These are phyloP conservation scores for Pachypeltis micranthus DNA, from an alignment of 1,140 invertebrate genomes.

Conservation along the genomic window DNA sequence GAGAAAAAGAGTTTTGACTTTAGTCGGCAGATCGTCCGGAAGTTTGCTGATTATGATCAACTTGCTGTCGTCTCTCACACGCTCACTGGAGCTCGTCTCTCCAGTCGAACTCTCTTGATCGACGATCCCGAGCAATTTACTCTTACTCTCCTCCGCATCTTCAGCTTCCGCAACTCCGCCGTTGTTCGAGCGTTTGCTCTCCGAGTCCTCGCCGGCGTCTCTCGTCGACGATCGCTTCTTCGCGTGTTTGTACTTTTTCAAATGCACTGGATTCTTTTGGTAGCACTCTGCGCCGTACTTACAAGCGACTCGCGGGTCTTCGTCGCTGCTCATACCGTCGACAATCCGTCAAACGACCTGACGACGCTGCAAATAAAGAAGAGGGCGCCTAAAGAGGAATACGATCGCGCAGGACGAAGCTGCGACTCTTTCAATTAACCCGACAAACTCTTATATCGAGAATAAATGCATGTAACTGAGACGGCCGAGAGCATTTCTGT, in stretches of 20 bases:
- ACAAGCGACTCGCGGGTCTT: conserved; percentile 45
- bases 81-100: not conserved
- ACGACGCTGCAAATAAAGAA: too few species aligned
- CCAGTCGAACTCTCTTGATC: not conserved
- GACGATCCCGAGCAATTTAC: not conserved
- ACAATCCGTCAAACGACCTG: too few species aligned
- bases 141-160: not conserved
- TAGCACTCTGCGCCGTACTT: conserved; percentile 73
- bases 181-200: not conserved
- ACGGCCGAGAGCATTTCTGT: too few species aligned
- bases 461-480: too few species aligned
- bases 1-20: conserved; percentile 61
- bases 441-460: too few species aligned
- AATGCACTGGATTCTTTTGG: conserved; percentile 67
- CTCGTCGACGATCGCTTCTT: conserved; percentile 34
- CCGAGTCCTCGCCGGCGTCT: not conserved
- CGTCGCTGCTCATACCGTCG: conserved; percentile 19
- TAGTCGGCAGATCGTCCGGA: not conserved
- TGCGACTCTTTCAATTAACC: too few species aligned
- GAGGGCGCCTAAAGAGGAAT: too few species aligned
- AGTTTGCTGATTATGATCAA: conserved; percentile 9
- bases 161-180: not conserved
- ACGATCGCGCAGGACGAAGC: too few species aligned
- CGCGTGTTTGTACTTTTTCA: conserved; percentile 64
- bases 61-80: not conserved